These are phyloP conservation scores for Stenichneumon culpator DNA, from an alignment of 2,888 invertebrate species.

Conservation along the genomic window DNA sequence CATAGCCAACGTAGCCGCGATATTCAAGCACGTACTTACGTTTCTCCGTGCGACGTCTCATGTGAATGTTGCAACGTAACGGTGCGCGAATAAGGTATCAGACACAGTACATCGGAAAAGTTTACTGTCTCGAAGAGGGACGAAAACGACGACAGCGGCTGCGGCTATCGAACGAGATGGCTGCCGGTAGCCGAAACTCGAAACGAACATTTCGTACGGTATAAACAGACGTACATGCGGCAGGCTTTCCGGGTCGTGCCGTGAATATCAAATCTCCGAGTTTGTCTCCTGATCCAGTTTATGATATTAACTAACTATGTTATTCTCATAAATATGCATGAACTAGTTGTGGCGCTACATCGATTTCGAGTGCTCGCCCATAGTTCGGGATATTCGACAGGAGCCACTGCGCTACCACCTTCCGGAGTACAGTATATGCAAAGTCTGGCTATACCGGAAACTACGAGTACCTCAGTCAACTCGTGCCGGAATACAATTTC, in stretches of 20 bases:
- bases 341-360: conserved; percentile 1
- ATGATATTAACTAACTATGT: conserved; percentile 29
- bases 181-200: conserved; percentile 19
- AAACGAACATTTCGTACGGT: conserved; percentile 30
- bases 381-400: neutral
- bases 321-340: conserved; percentile 34
- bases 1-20: conserved; percentile 6
- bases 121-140: conserved; percentile 31
- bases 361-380: neutral
- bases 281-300: conserved; percentile 33
- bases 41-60: conserved; percentile 20
- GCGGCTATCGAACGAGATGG: conserved; percentile 26
- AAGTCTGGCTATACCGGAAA: neutral
- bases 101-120: conserved; percentile 35
- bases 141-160: conserved; percentile 35
- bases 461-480: too few species aligned
- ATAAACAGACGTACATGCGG: conserved; percentile 39
- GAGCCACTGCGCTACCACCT: neutral
- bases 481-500: neutral
- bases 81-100: conserved; percentile 8
- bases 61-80: conserved; percentile 43
- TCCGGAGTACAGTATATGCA: neutral
- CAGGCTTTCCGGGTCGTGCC: conserved; percentile 16
- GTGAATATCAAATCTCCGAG: conserved; percentile 39
- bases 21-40: conserved; percentile 46